phyloP scores from a whole-genome alignment of 2,113 vertebrate genomes.

The Mungos mungo region DNA sequence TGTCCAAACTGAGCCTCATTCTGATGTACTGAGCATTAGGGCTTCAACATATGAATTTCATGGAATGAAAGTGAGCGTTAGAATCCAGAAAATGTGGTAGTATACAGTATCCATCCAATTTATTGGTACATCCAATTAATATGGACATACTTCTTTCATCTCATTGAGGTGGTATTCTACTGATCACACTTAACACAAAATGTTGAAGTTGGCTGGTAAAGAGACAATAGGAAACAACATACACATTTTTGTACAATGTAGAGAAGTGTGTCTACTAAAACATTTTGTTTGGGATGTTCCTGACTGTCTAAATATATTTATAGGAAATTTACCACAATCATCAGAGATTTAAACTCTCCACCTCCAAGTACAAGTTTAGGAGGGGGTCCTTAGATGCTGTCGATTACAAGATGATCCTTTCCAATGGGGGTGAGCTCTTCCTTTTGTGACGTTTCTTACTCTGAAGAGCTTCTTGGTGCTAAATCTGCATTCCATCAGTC shows the following conservation, averaged over 20 bases:
- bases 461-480: too few species aligned
- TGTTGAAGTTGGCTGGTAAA: neutral
- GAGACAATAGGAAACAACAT: neutral
- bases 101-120: neutral
- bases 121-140: neutral
- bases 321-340: neutral
- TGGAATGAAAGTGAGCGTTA: neutral
- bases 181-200: neutral
- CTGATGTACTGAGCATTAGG: neutral
- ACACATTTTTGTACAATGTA: neutral
- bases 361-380: neutral
- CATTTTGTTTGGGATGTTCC: neutral
- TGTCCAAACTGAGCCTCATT: neutral
- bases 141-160: neutral
- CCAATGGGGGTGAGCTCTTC: neutral
- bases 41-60: neutral
- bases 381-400: neutral
- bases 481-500: rapidly evolving
- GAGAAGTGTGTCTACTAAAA: neutral
- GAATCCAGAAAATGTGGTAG: neutral
- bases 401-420: neutral
- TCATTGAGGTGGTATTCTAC: neutral
- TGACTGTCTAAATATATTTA: neutral
- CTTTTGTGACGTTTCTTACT: neutral
- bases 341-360: neutral